Conservation (phyloP, 2,888 invertebrate genomes). For the Acronicta leporina region DNA sequence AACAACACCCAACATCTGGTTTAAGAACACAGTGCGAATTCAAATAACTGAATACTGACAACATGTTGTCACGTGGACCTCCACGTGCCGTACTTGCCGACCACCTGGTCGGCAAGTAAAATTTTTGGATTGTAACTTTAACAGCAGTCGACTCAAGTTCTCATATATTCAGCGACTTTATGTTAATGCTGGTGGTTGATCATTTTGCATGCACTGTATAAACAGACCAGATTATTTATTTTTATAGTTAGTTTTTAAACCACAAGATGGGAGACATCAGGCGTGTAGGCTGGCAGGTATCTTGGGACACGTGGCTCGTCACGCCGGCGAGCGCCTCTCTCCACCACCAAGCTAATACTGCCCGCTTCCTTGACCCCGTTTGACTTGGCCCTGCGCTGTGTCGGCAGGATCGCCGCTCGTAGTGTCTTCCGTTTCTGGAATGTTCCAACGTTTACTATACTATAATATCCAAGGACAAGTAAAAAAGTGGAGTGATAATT, state of each 20-base stretch:
- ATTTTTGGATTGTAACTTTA: too few relatives aligned
- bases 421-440: conserved; percentile 96
- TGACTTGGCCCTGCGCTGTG: conserved; percentile 93
- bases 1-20: conserved; percentile 46
- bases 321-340: conserved; percentile 91
- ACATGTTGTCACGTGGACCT: too few relatives aligned
- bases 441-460: conserved; percentile 31
- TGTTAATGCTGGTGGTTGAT: too few relatives aligned
- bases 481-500: conserved; percentile 35
- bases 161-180: too few relatives aligned
- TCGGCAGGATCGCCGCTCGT: conserved; percentile 93
- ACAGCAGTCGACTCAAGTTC: too few relatives aligned
- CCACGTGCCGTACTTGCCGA: too few relatives aligned
- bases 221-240: not conserved
- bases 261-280: conserved; percentile 94
- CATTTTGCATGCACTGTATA: conserved; percentile 11
- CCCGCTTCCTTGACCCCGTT: conserved; percentile 94
- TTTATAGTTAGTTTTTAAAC: conserved; percentile 81
- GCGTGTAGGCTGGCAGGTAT: conserved; percentile 93
- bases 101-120: too few relatives aligned
- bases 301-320: conserved; percentile 91
- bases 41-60: not conserved
- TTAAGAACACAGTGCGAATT: conserved; percentile 17
- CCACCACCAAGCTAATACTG: conserved; percentile 94
- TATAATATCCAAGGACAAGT: conserved; percentile 22